Conservation (phyloP, 2,888 invertebrate genomes). For the Scotopteryx bipunctaria region DNA sequence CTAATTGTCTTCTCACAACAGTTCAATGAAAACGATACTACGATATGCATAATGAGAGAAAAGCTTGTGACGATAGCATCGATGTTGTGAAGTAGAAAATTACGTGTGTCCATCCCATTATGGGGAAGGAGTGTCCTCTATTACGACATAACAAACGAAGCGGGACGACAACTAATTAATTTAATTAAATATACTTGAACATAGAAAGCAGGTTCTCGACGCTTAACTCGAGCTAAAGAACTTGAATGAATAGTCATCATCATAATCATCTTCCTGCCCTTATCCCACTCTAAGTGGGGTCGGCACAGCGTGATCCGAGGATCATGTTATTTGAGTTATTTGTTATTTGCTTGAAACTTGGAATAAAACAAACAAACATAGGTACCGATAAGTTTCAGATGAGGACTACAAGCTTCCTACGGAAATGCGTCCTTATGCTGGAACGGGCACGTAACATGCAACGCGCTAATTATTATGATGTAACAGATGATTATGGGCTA, state of each 20-base stretch:
- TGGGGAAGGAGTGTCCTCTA: slow-evolving; percentile 49
- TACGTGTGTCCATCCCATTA: slow-evolving; percentile 38
- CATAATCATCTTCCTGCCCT: no score
- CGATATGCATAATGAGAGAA: slow-evolving; percentile 3
- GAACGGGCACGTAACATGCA: slow-evolving; percentile 49
- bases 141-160: slow-evolving; percentile 51
- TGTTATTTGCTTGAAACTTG: no score
- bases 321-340: no score
- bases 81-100: slow-evolving; percentile 28
- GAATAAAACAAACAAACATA: no score
- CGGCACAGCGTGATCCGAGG: no score
- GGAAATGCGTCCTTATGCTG: slow-evolving; percentile 35
- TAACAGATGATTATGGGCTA: slow-evolving; percentile 7
- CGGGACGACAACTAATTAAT: slow-evolving; percentile 57
- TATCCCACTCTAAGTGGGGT: no score
- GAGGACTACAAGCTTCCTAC: not conserved
- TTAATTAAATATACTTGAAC: slow-evolving; percentile 53
- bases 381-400: no score
- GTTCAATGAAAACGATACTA: not conserved
- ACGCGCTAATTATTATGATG: slow-evolving; percentile 28
- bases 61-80: slow-evolving; percentile 15
- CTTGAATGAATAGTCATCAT: no score
- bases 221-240: no score
- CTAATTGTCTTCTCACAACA: not conserved
- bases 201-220: slow-evolving; percentile 2